Evolutionary conservation across 2,797 vertebrate species (phyloP).

Genomic region (Knipowitschia caucasica): DNA sequence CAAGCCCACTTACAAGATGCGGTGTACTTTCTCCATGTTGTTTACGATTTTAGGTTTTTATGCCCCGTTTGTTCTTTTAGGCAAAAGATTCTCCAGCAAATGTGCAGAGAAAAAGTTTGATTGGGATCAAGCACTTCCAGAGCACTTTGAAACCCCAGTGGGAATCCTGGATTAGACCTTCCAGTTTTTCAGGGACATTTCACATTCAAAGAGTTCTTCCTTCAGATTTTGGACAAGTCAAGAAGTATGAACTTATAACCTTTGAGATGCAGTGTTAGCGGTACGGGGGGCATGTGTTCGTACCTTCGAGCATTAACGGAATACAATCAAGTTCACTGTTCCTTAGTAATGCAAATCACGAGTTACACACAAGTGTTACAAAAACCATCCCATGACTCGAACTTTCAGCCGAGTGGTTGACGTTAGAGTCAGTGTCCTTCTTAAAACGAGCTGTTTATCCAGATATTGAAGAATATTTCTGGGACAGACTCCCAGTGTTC

Average conservation of each 20-base stretch:
- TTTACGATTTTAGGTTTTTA: slow-evolving; percentile 37
- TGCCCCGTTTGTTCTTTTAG: slow-evolving; percentile 32
- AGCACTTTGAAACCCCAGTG: slow-evolving; percentile 19
- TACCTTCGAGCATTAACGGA: slow-evolving; percentile 19
- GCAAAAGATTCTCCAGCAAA: slow-evolving; percentile 42
- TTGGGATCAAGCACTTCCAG: slow-evolving; percentile 37
- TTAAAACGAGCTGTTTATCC: neutral
- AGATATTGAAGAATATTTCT: slow-evolving; percentile 5
- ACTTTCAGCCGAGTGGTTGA: slow-evolving; percentile 17
- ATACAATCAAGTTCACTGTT: slow-evolving; percentile 20
- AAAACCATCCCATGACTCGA: slow-evolving; percentile 25
- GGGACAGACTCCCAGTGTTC: neutral
- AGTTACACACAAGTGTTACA: slow-evolving; percentile 18
- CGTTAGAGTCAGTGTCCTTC: slow-evolving; percentile 10
- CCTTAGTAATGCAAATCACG: slow-evolving; percentile 34
- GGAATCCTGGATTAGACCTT: slow-evolving; percentile 32
- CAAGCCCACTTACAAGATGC: slow-evolving; percentile 35
- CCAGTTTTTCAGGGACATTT: slow-evolving; percentile 17
- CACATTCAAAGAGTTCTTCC: slow-evolving; percentile 24
- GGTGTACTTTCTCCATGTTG: slow-evolving; percentile 29
- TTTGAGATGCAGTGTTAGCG: slow-evolving; percentile 12
- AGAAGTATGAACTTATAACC: slow-evolving; percentile 18
- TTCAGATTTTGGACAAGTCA: slow-evolving; percentile 17
- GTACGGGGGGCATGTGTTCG: slow-evolving; percentile 26
- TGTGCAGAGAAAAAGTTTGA: slow-evolving; percentile 22